Evolutionary conservation across 2,888 invertebrate genomes (phyloP).

Genomic region (Arctia plantaginis): DNA sequence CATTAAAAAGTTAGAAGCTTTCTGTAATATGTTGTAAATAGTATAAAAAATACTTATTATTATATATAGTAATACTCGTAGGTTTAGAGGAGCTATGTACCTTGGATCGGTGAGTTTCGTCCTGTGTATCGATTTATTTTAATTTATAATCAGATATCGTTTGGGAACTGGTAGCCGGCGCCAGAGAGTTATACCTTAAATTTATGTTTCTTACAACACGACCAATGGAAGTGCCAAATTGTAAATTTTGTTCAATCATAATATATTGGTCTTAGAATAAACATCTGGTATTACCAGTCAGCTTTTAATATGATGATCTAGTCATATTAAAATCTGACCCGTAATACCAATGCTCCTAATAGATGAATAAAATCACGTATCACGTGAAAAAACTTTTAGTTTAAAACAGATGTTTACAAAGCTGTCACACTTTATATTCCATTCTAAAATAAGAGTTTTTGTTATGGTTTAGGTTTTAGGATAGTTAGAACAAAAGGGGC

Average conservation of each 20-base stretch:
- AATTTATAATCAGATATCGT: conserved; percentile 22
- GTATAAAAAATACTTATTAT: no score
- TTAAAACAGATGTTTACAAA: background rate
- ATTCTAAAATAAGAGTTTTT: conserved; percentile 10
- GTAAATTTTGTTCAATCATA: conserved; percentile 20
- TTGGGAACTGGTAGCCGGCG: conserved; percentile 49
- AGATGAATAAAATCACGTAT: background rate
- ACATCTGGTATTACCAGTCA: conserved; percentile 18
- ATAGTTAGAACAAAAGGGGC: conserved; percentile 26
- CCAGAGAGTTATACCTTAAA: conserved; percentile 41
- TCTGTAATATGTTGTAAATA: background rate
- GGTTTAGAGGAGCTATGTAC: background rate
- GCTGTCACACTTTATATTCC: background rate
- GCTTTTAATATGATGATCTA: conserved; percentile 13
- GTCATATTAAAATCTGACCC: background rate
- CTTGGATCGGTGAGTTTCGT: background rate
- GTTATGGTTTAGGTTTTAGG: conserved; percentile 19
- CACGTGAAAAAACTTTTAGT: conserved; percentile 19
- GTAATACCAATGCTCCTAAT: background rate
- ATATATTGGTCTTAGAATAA: conserved; percentile 28
- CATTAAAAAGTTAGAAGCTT: background rate
- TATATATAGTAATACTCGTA: no score
- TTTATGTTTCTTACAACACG: conserved; percentile 24
- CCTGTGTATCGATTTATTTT: conserved; percentile 19
- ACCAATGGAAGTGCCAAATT: conserved; percentile 26